phyloP scores from a whole-genome alignment of 1,140 invertebrate species.

The Drosophila eugracilis region DNA sequence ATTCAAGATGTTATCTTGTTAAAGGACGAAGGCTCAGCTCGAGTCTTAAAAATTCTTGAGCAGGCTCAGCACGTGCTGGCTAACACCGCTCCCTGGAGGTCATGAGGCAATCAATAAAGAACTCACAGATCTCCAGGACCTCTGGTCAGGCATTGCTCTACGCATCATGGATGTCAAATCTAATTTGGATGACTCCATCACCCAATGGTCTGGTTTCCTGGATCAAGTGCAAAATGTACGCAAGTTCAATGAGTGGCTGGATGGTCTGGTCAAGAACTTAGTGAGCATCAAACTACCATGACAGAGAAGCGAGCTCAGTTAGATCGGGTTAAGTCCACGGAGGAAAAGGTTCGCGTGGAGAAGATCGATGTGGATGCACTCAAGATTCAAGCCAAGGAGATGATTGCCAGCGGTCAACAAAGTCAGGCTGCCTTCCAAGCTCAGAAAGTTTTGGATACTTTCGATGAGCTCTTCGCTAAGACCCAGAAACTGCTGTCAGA shows the following conservation, averaged over 20 bases:
- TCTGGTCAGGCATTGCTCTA: slow-evolving; percentile 94
- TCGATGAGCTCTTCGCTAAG: slow-evolving; percentile 90
- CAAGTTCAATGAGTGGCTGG: slow-evolving; percentile 92
- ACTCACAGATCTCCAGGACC: slow-evolving; percentile 93
- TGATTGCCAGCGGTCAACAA: slow-evolving; percentile 93
- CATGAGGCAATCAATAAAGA: slow-evolving; percentile 94
- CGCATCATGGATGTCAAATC: slow-evolving; percentile 96
- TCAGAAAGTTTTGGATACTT: slow-evolving; percentile 92
- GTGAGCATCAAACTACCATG: slow-evolving; percentile 91
- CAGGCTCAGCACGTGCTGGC: slow-evolving; percentile 95
- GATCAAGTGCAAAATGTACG: slow-evolving; percentile 94
- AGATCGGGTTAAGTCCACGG: slow-evolving; percentile 93
- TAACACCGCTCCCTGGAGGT: slow-evolving; percentile 94
- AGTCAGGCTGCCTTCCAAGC: slow-evolving; percentile 93
- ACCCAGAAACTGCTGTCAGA: slow-evolving; percentile 91
- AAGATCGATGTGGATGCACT: slow-evolving; percentile 96
- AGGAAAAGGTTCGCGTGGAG: slow-evolving; percentile 95
- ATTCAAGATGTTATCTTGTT: slow-evolving; percentile 94
- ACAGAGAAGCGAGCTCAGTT: slow-evolving; percentile 94
- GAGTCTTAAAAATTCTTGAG: slow-evolving; percentile 94
- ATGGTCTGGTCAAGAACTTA: slow-evolving; percentile 90
- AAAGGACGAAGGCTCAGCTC: slow-evolving; percentile 96
- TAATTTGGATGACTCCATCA: slow-evolving; percentile 94
- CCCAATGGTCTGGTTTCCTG: slow-evolving; percentile 94
- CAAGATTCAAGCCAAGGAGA: slow-evolving; percentile 94